phyloP scores from a whole-genome alignment of 2,888 invertebrate species.

The Venusia cambrica region DNA sequence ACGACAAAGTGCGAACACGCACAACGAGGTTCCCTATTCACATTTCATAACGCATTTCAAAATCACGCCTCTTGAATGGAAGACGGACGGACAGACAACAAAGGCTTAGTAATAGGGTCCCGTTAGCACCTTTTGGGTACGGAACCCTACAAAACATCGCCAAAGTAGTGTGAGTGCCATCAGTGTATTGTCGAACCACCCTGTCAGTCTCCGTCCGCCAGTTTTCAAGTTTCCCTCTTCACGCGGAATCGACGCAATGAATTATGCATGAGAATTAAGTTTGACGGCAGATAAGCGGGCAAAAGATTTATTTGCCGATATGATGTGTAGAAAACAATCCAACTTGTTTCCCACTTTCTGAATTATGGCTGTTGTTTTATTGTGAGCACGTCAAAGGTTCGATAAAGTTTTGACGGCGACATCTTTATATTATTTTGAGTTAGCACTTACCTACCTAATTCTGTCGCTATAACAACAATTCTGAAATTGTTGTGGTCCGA shows the following conservation, averaged over 20 bases:
- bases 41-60: no score
- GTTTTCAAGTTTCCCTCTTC: slow-evolving; percentile 63
- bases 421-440: slow-evolving; percentile 29
- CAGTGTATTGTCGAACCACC: slow-evolving; percentile 16
- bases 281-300: slow-evolving; percentile 76
- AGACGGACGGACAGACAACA: no score
- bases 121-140: no score
- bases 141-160: no score
- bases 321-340: slow-evolving; percentile 79
- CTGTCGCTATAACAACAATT: no score
- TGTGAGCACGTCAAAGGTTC: slow-evolving; percentile 63
- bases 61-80: no score
- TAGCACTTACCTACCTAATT: no score
- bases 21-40: no score
- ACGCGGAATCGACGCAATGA: slow-evolving; percentile 68
- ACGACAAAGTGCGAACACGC: no score
- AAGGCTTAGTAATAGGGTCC: no score
- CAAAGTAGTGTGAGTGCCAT: slow-evolving; percentile 21
- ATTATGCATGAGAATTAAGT: slow-evolving; percentile 79
- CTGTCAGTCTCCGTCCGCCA: slow-evolving; percentile 44
- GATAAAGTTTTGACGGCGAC: slow-evolving; percentile 43
- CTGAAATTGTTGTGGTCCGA: no score
- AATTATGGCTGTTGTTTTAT: slow-evolving; percentile 76
- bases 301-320: slow-evolving; percentile 78
- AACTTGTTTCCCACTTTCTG: slow-evolving; percentile 72